Evolutionary conservation across 2,888 invertebrate genomes (phyloP), one percentile per base, ranked within the genome.

Genomic region (Tetragonisca angustula): DNA sequence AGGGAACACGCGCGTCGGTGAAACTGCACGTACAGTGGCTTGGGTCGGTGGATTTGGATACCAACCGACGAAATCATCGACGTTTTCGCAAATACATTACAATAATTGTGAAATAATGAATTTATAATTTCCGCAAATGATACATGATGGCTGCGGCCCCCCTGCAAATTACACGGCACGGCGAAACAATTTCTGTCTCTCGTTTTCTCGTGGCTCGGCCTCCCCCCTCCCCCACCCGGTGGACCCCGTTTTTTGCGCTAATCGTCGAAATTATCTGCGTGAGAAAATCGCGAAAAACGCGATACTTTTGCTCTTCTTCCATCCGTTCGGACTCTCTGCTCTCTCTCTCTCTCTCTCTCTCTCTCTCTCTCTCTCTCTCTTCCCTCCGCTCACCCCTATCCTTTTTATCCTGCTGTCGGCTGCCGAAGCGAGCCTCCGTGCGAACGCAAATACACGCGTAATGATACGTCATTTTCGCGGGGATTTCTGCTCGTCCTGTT

Each of bases 21-120:
- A 43, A 43, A 43, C 43, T 0, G 43, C 43, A 43, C 9, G 43
- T 9, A 9, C 11, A n/a, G 43, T 9, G 43, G 9, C 11, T 43
- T 9, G 43, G 43, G 9, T 43, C 43, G 43, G 43, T 43, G 43
- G 43, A 43, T 24, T 15, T 62, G 27, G 62, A 27, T 27, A 19
- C 64, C 19, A 32, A 32, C 32, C 32, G 32, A 19, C 64, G 64
- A 21, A 64, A 32, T 64, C 64, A 64, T 90, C 91, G 91, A 89
- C 85, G 88, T 92, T 92, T 92, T 92, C 89, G 87, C 92, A 92
- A 93, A 93, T 93, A 92, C 92, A 93, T 93, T 92, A 92, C 91
- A 91, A 94, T 94, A 93, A 94, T 94, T 93, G 93, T 92, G 92
- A 93, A 93, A 94, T 94, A 93, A 94, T 93, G 94, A 94, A 94